Evolutionary conservation across 1,140 invertebrate species (phyloP), one percentile per base, ranked within the genome.

Genomic region (Bombus superbus): DNA sequence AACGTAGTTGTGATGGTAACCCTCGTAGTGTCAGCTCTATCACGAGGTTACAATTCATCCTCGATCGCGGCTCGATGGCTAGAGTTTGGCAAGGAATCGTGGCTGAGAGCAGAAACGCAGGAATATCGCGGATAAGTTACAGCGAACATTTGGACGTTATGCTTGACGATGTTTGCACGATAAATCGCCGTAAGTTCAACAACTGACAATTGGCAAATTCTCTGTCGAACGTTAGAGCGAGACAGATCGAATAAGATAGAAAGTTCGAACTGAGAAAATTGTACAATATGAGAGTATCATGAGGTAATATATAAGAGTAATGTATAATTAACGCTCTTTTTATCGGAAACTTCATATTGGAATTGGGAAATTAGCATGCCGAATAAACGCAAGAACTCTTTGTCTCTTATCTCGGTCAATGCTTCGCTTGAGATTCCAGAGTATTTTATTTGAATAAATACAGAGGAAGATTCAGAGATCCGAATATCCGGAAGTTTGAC

Each of bases 1-100:
- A 89, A 91, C 81, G 78, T 86, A 92, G 91, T 92, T 92, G 90
- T 92, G 89, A 92, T 91, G 80, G 90, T 83, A 91, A 91, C 89
- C 78, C 73, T 89, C 82, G 74, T 72, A 85, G 85, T 83, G 86
- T 44, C 71, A 35, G 88, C 78, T 71, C 53, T 47, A 53, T 83
- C 71, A 53, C 1, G 32, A 25, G 75, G 18, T 59, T 44, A 35
- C 1, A 53, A 42, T 62, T 84, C 10, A 62, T 15, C n/a, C 40
- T 59, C 25, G 35, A 71, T 15, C 42, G 13, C 40, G 9, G 32
- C 40, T 77, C 5, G 69, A 25, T 38, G 35, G 35, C 47, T 32
- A 15, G 32, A 13, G 25, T 73, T 53, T 28, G 32, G 18, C 28
- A 11, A 8, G 44, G 13, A 62, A 76, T 75, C n/a, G 71, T 44